Evolutionary conservation across 1,140 invertebrate genomes (phyloP).

Genomic region (Pachyrhynchus sulphureomaculatus): DNA sequence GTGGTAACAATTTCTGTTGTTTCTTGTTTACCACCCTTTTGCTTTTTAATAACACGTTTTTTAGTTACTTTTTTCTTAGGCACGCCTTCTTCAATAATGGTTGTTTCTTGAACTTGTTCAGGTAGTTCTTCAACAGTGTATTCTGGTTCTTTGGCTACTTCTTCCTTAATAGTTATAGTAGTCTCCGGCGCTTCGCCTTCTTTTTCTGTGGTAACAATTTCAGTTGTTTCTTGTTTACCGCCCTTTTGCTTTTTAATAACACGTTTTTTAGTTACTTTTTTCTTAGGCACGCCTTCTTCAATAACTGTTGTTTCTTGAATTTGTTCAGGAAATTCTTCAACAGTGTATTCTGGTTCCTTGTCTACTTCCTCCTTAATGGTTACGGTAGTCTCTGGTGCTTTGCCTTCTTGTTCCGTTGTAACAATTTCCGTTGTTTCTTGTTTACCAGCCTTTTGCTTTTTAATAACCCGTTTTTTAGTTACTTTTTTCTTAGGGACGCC

Average conservation of each 20-base stretch:
- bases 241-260: conserved; percentile 37
- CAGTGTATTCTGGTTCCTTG: conserved; percentile 28
- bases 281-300: conserved; percentile 35
- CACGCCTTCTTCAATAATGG: conserved; percentile 44
- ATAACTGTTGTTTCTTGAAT: conserved; percentile 37
- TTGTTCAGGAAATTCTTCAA: conserved; percentile 44
- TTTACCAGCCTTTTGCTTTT: conserved; percentile 42
- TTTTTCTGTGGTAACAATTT: conserved; percentile 47
- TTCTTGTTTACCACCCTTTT: conserved; percentile 35
- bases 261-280: conserved; percentile 40
- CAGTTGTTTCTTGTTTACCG: conserved; percentile 40
- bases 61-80: conserved; percentile 34
- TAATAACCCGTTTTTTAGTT: conserved; percentile 37
- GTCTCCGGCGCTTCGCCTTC: conserved; percentile 40
- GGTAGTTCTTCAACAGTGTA: conserved; percentile 40
- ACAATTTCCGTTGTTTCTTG: conserved; percentile 45
- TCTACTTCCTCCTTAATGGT: conserved; percentile 37
- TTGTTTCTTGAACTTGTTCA: conserved; percentile 42
- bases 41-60: conserved; percentile 39
- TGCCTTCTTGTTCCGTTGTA: conserved; percentile 50
- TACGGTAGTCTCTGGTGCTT: conserved; percentile 49
- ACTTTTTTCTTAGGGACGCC: conserved; percentile 42
- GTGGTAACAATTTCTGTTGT: conserved; percentile 37
- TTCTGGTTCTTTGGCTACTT: conserved; percentile 32
- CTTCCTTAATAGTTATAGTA: conserved; percentile 34